These are phyloP conservation scores for Petrolisthes manimaculis DNA, from an alignment of 2,888 invertebrate genomes.

Conservation along the genomic window DNA sequence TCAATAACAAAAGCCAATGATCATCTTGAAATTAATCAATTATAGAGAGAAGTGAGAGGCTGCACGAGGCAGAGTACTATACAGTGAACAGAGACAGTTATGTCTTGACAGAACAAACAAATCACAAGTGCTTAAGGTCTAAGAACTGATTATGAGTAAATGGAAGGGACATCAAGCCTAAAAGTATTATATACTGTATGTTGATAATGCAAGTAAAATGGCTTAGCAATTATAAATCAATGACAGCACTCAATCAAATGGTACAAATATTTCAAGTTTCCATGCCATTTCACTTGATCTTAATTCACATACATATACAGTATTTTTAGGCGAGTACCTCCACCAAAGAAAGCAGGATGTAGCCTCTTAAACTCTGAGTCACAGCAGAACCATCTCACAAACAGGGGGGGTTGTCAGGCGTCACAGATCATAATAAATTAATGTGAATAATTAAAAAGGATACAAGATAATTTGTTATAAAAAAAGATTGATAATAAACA, in stretches of 20 bases:
- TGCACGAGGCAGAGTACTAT: too few species aligned
- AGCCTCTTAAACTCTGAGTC: constrained; percentile 45
- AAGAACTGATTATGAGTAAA: not conserved
- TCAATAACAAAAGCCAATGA: too few species aligned
- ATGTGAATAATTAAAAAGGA: too few species aligned
- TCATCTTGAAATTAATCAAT: too few species aligned
- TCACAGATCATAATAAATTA: too few species aligned
- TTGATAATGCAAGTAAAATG: not conserved
- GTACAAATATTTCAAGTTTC: not conserved
- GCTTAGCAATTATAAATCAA: not conserved
- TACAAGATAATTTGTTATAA: too few species aligned
- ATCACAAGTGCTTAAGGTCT: too few species aligned
- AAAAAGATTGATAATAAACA: too few species aligned
- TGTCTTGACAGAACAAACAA: too few species aligned
- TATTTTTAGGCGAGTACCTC: constrained; percentile 9
- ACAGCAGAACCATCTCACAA: constrained; percentile 39
- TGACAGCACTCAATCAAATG: not conserved
- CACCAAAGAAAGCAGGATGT: constrained; percentile 51
- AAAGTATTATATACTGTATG: not conserved
- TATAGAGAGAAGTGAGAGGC: too few species aligned
- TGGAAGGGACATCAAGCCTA: not conserved
- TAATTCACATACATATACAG: not conserved
- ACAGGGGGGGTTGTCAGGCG: constrained; percentile 9
- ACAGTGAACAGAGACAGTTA: too few species aligned
- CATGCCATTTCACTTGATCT: not conserved